Conservation (phyloP, 2,113 vertebrate species). For the Ptyas mucosa region DNA sequence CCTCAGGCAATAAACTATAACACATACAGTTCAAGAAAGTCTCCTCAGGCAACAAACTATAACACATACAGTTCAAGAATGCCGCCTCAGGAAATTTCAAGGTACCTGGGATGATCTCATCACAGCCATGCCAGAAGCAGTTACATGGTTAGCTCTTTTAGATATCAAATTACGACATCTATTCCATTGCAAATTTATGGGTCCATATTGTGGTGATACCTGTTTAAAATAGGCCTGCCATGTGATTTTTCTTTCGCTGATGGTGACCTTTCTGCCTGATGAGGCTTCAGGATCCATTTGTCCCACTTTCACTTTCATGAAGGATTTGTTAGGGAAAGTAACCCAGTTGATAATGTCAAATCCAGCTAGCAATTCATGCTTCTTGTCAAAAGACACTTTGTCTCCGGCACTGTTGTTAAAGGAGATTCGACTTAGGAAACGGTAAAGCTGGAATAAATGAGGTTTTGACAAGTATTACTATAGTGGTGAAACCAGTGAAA, state of each 20-base stretch:
- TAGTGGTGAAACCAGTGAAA: not conserved
- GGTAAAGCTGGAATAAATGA: not conserved
- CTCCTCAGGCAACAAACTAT: no score
- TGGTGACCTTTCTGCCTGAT: not conserved
- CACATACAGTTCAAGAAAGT: no score
- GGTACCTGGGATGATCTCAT: no score
- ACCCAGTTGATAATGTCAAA: constrained; percentile 24
- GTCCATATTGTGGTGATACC: no score
- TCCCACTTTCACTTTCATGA: constrained; percentile 6
- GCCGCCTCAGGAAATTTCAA: no score
- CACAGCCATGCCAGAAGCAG: no score
- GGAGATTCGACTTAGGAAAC: not conserved
- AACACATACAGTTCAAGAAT: no score
- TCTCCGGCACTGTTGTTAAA: constrained; percentile 19
- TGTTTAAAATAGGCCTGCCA: not conserved
- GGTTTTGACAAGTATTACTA: not conserved
- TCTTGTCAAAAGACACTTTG: not conserved
- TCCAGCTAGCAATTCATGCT: not conserved
- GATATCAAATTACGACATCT: no score
- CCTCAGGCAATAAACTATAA: no score
- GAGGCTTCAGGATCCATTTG: not conserved
- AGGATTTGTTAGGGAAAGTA: not conserved
- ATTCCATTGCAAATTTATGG: no score
- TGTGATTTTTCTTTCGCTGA: not conserved
- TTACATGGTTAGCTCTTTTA: no score